Evolutionary conservation across 2,888 invertebrate genomes (phyloP).

Genomic region (Drosophila colorata): DNA sequence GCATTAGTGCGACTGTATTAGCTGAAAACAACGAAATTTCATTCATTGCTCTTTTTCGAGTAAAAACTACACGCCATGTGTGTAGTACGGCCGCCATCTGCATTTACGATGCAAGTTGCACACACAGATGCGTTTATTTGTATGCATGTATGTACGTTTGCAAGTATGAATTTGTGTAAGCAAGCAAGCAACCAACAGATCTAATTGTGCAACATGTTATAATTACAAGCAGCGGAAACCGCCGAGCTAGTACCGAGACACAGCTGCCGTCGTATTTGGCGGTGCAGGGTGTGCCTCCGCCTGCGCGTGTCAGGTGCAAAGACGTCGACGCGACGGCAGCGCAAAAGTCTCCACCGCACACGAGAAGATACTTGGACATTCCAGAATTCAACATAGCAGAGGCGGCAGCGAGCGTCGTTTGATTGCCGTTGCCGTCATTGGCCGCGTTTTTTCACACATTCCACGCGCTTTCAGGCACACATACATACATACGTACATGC

Average conservation of each 20-base stretch:
- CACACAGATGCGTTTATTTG: slow-evolving; percentile 9
- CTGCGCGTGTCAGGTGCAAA: slow-evolving; percentile 59
- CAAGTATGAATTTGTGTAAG: slow-evolving; percentile 19
- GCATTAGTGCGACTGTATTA: slow-evolving; percentile 41
- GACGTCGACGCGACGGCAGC: slow-evolving; percentile 27
- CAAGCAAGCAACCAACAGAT: slow-evolving; percentile 10
- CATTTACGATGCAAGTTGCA: slow-evolving; percentile 49
- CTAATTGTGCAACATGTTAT: slow-evolving; percentile 39
- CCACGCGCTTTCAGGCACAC: slow-evolving; percentile 61
- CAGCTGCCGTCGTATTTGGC: slow-evolving; percentile 28
- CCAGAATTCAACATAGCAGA: slow-evolving; percentile 68
- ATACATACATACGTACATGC: slow-evolving; percentile 33
- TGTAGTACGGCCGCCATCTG: slow-evolving; percentile 57
- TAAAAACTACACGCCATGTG: slow-evolving; percentile 65
- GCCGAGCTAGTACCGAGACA: slow-evolving; percentile 31
- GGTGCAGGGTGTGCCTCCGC: slow-evolving; percentile 52
- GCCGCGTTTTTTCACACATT: slow-evolving; percentile 80
- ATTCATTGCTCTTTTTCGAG: slow-evolving; percentile 79
- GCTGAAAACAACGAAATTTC: slow-evolving; percentile 78
- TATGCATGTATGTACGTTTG: slow-evolving; percentile 1
- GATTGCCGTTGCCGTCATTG: slow-evolving; percentile 73
- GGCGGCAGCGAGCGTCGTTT: slow-evolving; percentile 48
- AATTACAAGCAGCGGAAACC: slow-evolving; percentile 34
- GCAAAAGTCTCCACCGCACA: slow-evolving; percentile 62
- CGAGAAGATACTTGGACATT: slow-evolving; percentile 66